Conservation (phyloP, 2,797 vertebrate species). For the Nyctibius grandis region DNA sequence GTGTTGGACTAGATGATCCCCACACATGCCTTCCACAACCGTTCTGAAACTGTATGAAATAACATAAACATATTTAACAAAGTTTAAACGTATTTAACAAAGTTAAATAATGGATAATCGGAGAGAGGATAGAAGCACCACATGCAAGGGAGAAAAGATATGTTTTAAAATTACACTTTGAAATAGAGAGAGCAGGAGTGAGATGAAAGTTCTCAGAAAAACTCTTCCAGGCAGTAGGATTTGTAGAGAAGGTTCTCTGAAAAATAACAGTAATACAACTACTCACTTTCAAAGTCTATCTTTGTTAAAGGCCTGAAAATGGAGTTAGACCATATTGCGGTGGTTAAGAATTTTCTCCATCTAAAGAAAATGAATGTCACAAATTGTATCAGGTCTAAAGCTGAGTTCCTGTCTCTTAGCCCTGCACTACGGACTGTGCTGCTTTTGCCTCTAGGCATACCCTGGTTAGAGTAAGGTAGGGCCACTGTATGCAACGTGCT, state of each 20-base stretch:
- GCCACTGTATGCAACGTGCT: rapidly evolving
- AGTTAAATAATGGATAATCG: neutral
- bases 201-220: neutral
- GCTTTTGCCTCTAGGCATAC: neutral
- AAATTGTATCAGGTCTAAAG: neutral
- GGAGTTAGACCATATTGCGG: neutral
- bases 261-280: slow-evolving; percentile 17
- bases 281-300: neutral
- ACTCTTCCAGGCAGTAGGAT: neutral
- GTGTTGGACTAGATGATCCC: neutral
- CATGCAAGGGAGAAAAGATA: neutral
- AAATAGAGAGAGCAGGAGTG: neutral
- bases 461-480: neutral
- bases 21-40: neutral
- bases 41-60: neutral
- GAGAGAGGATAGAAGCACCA: neutral
- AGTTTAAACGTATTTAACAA: neutral
- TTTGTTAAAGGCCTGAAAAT: neutral
- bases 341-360: neutral
- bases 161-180: neutral
- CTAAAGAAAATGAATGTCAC: slow-evolving; percentile 4
- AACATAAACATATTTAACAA: neutral
- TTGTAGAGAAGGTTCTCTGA: neutral
- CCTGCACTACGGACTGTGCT: neutral
- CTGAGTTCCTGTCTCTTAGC: neutral